A percentile compares a stretch with the other conserved stretches of the same genome.
These are phyloP conservation scores for Hydrotaea diabolus DNA, from an alignment of 2,888 invertebrate species.

Conservation along the genomic window DNA sequence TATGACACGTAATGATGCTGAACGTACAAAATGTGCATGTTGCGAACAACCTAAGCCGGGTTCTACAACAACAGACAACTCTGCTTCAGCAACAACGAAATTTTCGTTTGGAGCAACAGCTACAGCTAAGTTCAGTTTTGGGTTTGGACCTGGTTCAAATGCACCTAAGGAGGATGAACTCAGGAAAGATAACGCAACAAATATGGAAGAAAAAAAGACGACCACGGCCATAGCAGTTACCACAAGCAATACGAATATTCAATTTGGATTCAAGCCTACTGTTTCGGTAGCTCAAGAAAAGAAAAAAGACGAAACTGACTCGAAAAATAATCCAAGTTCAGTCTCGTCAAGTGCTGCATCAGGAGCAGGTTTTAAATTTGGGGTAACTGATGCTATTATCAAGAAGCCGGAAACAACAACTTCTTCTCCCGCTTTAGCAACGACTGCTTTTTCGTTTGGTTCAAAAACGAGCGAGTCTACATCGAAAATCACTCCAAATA, in stretches of 20 bases:
- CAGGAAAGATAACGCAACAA: slow-evolving; percentile 51
- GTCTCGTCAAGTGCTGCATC: slow-evolving; percentile 1
- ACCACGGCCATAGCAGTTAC: slow-evolving; percentile 41
- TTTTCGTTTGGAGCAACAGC: slow-evolving; percentile 76
- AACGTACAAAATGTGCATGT: slow-evolving; percentile 82
- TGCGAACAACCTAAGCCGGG: slow-evolving; percentile 83
- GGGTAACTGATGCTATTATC: slow-evolving; percentile 36
- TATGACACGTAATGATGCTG: slow-evolving; percentile 83
- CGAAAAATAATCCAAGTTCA: slow-evolving; percentile 40
- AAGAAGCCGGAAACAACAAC: slow-evolving; percentile 47
- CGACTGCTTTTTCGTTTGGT: slow-evolving; percentile 50
- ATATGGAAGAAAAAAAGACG: slow-evolving; percentile 31
- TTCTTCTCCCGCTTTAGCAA: slow-evolving; percentile 29
- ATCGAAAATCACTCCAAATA: slow-evolving; percentile 15
- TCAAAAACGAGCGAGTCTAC: not conserved
- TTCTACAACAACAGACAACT: slow-evolving; percentile 62
- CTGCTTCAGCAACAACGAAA: slow-evolving; percentile 68
- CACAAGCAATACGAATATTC: slow-evolving; percentile 53
- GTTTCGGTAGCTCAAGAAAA: slow-evolving; percentile 22
- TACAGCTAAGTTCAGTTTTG: slow-evolving; percentile 77
- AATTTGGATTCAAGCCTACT: slow-evolving; percentile 67
- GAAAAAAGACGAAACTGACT: slow-evolving; percentile 68
- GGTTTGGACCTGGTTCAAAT: slow-evolving; percentile 71
- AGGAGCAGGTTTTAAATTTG: slow-evolving; percentile 69
- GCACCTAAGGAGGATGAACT: slow-evolving; percentile 71